phyloP scores from a whole-genome alignment of 2,888 invertebrate species.

The Glyphotaelius pellucidus region DNA sequence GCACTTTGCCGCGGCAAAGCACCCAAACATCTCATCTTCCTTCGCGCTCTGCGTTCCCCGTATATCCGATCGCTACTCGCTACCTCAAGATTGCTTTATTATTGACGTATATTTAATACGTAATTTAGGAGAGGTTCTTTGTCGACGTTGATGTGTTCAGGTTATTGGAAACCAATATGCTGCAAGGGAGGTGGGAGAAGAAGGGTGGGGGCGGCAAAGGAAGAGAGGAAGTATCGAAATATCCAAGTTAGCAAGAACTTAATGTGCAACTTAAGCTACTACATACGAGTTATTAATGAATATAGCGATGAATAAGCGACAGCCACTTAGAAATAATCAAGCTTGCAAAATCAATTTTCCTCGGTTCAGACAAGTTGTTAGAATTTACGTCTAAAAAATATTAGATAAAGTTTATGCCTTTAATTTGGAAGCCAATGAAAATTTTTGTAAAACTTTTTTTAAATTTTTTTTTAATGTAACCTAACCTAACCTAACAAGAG shows the following conservation, averaged over 20 bases:
- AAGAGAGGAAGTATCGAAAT: not conserved
- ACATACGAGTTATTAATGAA: slow-evolving; percentile 19
- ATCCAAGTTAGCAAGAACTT: slow-evolving; percentile 6
- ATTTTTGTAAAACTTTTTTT: too few species aligned
- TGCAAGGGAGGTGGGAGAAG: too few species aligned
- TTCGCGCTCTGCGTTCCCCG: not conserved
- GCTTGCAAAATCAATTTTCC: not conserved
- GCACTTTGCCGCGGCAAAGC: slow-evolving; percentile 10
- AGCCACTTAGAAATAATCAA: not conserved
- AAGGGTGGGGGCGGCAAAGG: not conserved
- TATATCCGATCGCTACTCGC: slow-evolving; percentile 14
- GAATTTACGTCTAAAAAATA: not conserved
- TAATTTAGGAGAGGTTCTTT: slow-evolving; percentile 26
- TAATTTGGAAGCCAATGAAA: too few species aligned
- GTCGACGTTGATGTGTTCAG: not conserved
- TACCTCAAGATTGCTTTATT: slow-evolving; percentile 38
- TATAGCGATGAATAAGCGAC: not conserved
- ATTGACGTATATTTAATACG: slow-evolving; percentile 35
- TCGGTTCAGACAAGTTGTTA: not conserved
- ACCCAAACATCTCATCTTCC: not conserved
- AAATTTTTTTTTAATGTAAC: too few species aligned
- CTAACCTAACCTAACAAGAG: too few species aligned
- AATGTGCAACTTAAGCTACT: not conserved
- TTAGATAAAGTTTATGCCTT: too few species aligned
- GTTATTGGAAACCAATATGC: slow-evolving; percentile 40